Evolutionary conservation across 2,797 vertebrate species (phyloP).

Genomic region (Labroides dimidiatus): DNA sequence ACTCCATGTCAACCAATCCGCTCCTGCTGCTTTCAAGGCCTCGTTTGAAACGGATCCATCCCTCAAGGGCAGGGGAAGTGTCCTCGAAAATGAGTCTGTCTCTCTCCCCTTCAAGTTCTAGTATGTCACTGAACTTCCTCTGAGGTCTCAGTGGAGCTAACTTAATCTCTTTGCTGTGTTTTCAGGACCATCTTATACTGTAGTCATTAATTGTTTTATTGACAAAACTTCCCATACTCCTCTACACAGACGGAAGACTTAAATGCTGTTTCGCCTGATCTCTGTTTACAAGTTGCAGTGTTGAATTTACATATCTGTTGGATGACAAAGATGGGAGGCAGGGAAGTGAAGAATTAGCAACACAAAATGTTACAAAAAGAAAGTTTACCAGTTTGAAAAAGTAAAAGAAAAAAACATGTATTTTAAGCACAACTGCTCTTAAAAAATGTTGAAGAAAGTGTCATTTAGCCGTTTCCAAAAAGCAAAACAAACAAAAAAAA

Average conservation of each 20-base stretch:
- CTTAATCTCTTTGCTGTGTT: slow-evolving; percentile 38
- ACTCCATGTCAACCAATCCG: slow-evolving; percentile 43
- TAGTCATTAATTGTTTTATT: slow-evolving; percentile 2
- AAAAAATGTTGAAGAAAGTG: too few species aligned
- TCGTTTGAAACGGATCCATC: slow-evolving; percentile 60
- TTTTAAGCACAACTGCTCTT: too few species aligned
- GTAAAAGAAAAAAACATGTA: too few species aligned
- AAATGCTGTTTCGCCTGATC: not conserved
- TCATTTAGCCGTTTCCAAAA: too few species aligned
- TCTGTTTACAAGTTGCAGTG: not conserved
- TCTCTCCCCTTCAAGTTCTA: slow-evolving; percentile 42
- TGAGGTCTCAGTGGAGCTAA: slow-evolving; percentile 23
- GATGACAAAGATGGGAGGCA: too few species aligned
- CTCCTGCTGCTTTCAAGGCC: slow-evolving; percentile 39
- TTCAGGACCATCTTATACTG: not conserved
- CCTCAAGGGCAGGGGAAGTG: slow-evolving; percentile 40
- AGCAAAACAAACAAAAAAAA: too few species aligned
- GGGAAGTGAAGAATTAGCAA: too few species aligned
- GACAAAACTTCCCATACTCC: not conserved
- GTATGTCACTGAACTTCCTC: slow-evolving; percentile 39
- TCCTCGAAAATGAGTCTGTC: slow-evolving; percentile 39
- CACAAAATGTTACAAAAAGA: too few species aligned
- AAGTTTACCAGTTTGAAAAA: slow-evolving; percentile 6
- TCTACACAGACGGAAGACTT: not conserved
- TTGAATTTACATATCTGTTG: too few species aligned